Evolutionary conservation across 2,113 vertebrate species (phyloP).

Genomic region (Marmota monax): DNA sequence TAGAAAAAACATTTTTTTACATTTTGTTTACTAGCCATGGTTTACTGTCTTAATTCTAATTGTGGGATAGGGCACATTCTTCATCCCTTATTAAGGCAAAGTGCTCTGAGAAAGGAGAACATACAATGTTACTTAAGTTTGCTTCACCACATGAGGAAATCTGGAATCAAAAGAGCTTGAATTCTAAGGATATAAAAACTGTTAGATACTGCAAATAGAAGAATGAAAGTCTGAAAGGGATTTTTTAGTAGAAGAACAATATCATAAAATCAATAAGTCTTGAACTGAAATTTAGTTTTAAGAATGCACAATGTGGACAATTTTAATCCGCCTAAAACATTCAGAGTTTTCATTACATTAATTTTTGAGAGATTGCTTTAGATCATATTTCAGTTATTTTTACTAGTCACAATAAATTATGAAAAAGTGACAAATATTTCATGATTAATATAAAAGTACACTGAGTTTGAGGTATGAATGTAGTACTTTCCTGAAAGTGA

Average conservation of each 20-base stretch:
- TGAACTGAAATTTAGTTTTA: conserved; percentile 76
- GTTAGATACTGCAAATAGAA: conserved; percentile 85
- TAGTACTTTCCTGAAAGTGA: conserved; percentile 20
- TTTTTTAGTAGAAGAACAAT: conserved; percentile 79
- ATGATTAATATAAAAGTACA: conserved; percentile 32
- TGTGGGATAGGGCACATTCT: neutral
- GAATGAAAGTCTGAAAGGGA: conserved; percentile 81
- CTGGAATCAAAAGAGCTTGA: conserved; percentile 78
- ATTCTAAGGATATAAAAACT: conserved; percentile 79
- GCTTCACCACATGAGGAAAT: conserved; percentile 82
- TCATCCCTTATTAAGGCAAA: conserved; percentile 48
- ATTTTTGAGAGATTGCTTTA: conserved; percentile 72
- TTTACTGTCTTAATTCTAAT: conserved; percentile 58
- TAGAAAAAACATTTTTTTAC: conserved; percentile 55
- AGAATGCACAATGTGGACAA: conserved; percentile 66
- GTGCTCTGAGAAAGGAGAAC: conserved; percentile 39
- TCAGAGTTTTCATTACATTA: conserved; percentile 76
- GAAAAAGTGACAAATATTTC: conserved; percentile 34
- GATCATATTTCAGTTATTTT: conserved; percentile 53
- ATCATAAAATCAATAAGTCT: conserved; percentile 78
- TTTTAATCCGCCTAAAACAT: conserved; percentile 8
- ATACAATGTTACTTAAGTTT: conserved; percentile 70
- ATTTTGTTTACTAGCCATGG: conserved; percentile 25
- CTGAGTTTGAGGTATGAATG: conserved; percentile 45
- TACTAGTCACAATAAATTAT: conserved; percentile 72